A percentile compares a stretch with the other conserved stretches of the same genome.
Conservation (phyloP, 1,140 invertebrate genomes). For the Cydia splendana region DNA sequence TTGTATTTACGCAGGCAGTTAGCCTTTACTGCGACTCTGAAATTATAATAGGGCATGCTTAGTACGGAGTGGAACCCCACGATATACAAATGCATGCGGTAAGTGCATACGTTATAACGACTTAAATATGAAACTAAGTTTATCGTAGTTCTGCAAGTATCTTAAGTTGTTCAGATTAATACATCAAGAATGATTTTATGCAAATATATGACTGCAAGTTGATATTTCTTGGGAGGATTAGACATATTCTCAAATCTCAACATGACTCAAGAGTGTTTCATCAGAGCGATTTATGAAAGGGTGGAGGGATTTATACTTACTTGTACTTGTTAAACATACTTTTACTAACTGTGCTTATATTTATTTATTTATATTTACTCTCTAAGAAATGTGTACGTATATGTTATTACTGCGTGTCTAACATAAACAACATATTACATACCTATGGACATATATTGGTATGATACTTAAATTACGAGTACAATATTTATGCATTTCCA, state of each 20-base stretch:
- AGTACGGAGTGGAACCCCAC: background rate
- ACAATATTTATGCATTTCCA: too few species aligned
- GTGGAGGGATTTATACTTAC: background rate
- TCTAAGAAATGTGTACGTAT: too few species aligned
- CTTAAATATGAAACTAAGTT: background rate
- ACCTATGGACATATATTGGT: too few species aligned
- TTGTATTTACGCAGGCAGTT: conserved; percentile 18
- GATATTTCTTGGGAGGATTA: conserved; percentile 20
- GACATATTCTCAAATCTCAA: background rate
- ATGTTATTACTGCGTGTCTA: too few species aligned
- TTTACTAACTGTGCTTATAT: background rate
- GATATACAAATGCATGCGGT: conserved; percentile 1
- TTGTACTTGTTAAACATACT: too few species aligned
- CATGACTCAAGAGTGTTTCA: background rate
- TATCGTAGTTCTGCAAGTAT: background rate
- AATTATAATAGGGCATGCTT: background rate
- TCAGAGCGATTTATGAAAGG: background rate
- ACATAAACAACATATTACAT: too few species aligned
- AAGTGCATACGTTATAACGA: background rate
- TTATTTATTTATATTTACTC: too few species aligned
- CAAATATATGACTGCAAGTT: background rate
- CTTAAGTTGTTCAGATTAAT: background rate
- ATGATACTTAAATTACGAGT: too few species aligned
- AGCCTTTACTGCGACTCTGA: conserved; percentile 3
- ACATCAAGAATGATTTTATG: conserved; percentile 16